Evolutionary conservation across 2,888 invertebrate species (phyloP), one percentile per base, ranked within the genome.

Genomic region (Sminthurides aquaticus): DNA sequence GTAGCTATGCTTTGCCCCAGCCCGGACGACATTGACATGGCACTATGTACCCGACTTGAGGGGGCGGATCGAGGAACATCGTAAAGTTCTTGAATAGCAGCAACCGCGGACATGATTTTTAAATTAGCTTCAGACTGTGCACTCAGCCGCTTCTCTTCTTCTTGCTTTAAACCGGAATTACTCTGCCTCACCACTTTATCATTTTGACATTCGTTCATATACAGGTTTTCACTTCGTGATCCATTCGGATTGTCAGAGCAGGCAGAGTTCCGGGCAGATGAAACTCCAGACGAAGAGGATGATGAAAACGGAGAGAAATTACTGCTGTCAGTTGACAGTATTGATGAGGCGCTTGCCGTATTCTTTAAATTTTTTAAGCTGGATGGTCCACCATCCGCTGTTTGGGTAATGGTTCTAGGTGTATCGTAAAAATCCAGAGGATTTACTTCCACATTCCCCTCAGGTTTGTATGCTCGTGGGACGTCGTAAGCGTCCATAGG

Each of bases 401-500:
- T 48, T 66, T 68, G 63, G 3, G 83, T 79, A 11, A 67, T 60
- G 49, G 34, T 67, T 34, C 65, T 54, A 1, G 86, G 85, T 59
- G 86, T 83, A 75, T 87, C 87, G 77, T 87, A 87, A 68, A 83
- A 80, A 70, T 82, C 81, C 25, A 77, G 68, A 11, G 67, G 64
- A 52, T 57, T 49, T 28, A 43, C 49, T 34, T 43, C 27, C 20
- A 18, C 5, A 34, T 48, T 22, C 2, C 2, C 15, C 3, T 29
- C 22, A 3, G 57, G 48, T 43, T 63, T 43, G 22, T 62, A 66
- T 18, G 65, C 62, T 60, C 69, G 49, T 5, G 73, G 73, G 26
- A 70, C 65, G 62, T 73, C 73, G 56, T 73, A 73, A 1, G 66
- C 67, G 60, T 71, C 69, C 29, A 68, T 29, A 2, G 69, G 69